Base-by-base conservation (phyloP, 2,888 invertebrate genomes). In the Eustalomyia histrio region DNA sequence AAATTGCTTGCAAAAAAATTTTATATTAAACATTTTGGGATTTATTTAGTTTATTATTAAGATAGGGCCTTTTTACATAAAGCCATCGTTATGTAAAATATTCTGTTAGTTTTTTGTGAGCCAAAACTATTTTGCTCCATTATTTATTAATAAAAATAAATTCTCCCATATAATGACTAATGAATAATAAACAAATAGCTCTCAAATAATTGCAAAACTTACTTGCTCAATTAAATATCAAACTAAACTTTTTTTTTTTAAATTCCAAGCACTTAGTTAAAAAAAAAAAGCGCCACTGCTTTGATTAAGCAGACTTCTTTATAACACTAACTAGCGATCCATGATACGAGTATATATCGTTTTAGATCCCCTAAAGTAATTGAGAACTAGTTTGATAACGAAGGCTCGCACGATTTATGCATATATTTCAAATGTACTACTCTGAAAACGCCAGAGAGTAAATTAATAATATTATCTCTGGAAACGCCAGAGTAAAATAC, bases 401-500 rank as follows among this genome's bases (percentile, higher is more conserved):
- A 29, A 7, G 29, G 29, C 43, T 47, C n/a, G 14, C n/a, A 47
- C 43, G 0, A 43, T n/a, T 14, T n/a, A 12, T 47, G 3, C 5
- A n/a, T n/a, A 47, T 47, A n/a, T n/a, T 47, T 60, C 14, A 1
- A 16, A 50, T 57, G 16, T 65, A n/a, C n/a, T n/a, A 65, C 76
- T 72, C 65, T 72, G 76, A 67, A 76, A 10, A 69, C n/a, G n/a
- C 24, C 64, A 35, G 10, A 47, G 33, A n/a, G n/a, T n/a, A n/a
- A n/a, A n/a, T n/a, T n/a, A n/a, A n/a, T n/a, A n/a, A n/a, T n/a
- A n/a, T n/a, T n/a, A n/a, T 71, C 76, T 72, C 65, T 72, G 76
- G 72, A 76, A 10, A 69, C n/a, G n/a, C 24, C 64, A 35, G 10
- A 47, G 33, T 29, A 16, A 21, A 63, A 47, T 8, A 17, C n/a